phyloP scores from a whole-genome alignment of 2,888 invertebrate genomes.

The Pseudococcus longispinus region DNA sequence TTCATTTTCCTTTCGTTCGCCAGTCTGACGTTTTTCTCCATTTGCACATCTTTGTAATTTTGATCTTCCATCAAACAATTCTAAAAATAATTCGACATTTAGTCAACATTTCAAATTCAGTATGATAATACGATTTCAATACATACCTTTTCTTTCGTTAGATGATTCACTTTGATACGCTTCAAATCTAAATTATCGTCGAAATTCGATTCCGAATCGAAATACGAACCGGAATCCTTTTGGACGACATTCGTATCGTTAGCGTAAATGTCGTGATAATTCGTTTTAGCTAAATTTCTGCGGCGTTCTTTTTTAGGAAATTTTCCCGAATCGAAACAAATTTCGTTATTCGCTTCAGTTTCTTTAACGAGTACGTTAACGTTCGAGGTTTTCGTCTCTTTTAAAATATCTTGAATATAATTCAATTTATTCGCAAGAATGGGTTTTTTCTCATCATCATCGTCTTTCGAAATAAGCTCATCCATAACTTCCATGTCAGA shows the following conservation, averaged over 20 bases:
- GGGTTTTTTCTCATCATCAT: not conserved
- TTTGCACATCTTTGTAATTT: slow-evolving; percentile 4
- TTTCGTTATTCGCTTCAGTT: slow-evolving; percentile 64
- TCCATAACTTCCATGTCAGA: slow-evolving; percentile 1
- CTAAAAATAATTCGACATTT: not conserved
- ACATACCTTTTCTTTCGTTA: slow-evolving; percentile 42
- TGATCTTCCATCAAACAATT: slow-evolving; percentile 39
- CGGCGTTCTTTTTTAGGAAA: slow-evolving; percentile 66
- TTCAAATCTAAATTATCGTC: slow-evolving; percentile 60
- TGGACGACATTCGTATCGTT: slow-evolving; percentile 9
- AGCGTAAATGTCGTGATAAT: slow-evolving; percentile 34
- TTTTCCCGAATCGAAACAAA: slow-evolving; percentile 68
- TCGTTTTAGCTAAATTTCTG: slow-evolving; percentile 63
- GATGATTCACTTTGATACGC: slow-evolving; percentile 59
- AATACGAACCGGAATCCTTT: slow-evolving; percentile 61
- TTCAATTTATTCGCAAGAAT: slow-evolving; percentile 58
- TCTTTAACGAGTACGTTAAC: slow-evolving; percentile 66
- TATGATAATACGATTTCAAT: not conserved
- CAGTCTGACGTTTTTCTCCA: slow-evolving; percentile 59
- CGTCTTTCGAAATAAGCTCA: not conserved
- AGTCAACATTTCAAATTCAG: not conserved
- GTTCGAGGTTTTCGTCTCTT: slow-evolving; percentile 69
- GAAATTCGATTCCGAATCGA: slow-evolving; percentile 58
- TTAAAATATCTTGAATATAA: slow-evolving; percentile 65
- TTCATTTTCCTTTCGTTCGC: slow-evolving; percentile 60